Evolutionary conservation across 2,888 invertebrate genomes (phyloP).

Genomic region (Cenopis cana): DNA sequence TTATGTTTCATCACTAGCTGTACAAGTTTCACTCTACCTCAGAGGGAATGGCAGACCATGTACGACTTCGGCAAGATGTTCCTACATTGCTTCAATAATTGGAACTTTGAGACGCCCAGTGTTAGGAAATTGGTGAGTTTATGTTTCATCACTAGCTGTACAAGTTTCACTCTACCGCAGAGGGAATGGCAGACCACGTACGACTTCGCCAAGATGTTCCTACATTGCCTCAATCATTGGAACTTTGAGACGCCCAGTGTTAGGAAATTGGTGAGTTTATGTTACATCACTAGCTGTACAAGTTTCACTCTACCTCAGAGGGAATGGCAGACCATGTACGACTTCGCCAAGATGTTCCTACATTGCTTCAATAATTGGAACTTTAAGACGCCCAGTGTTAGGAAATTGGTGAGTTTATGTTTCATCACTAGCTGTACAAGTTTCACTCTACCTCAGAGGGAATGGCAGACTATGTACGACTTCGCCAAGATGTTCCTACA

Average conservation of each 20-base stretch:
- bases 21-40: slow-evolving; percentile 94
- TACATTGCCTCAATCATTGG: slow-evolving; percentile 97
- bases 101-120: slow-evolving; percentile 96
- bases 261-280: slow-evolving; percentile 77
- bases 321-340: slow-evolving; percentile 87
- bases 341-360: slow-evolving; percentile 96
- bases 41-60: slow-evolving; percentile 87
- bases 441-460: slow-evolving; percentile 91
- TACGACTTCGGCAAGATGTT: slow-evolving; percentile 96
- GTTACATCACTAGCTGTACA: slow-evolving; percentile 83
- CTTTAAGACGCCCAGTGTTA: slow-evolving; percentile 94
- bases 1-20: slow-evolving; percentile 60
- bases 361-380: slow-evolving; percentile 98
- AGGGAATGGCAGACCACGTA: slow-evolving; percentile 87
- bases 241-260: slow-evolving; percentile 96
- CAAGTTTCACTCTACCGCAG: slow-evolving; percentile 92
- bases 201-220: slow-evolving; percentile 96
- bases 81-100: slow-evolving; percentile 96
- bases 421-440: slow-evolving; percentile 86
- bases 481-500: slow-evolving; percentile 96
- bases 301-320: slow-evolving; percentile 92
- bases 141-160: slow-evolving; percentile 76
- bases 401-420: slow-evolving; percentile 73
- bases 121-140: slow-evolving; percentile 84
- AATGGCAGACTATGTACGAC: slow-evolving; percentile 88